Percentiles rank a stretch among this genome's conserved stretches.
phyloP scores from a whole-genome alignment of 2,797 vertebrate species.

The Dromococcyx pavoninus region DNA sequence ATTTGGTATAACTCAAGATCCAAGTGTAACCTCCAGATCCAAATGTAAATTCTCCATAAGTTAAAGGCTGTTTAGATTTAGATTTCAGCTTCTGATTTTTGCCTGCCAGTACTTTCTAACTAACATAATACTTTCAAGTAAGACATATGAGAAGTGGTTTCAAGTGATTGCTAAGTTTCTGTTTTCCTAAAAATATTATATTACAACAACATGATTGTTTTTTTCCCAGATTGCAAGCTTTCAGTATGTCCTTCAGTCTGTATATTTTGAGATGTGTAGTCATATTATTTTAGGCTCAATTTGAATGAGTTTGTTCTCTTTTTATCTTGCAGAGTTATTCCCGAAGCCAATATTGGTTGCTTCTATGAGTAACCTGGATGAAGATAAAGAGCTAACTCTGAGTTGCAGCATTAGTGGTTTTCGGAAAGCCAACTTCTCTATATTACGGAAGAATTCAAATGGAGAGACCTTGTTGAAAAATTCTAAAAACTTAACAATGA shows the following conservation, averaged over 20 bases:
- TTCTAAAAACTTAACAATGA: slow-evolving; percentile 18
- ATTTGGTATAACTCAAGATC: background rate
- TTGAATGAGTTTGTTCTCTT: background rate
- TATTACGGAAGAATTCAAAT: slow-evolving; percentile 27
- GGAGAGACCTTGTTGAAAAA: background rate
- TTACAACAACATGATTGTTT: background rate
- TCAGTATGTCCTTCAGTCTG: background rate
- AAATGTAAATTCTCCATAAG: background rate
- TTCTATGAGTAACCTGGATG: slow-evolving; percentile 56
- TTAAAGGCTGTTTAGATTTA: background rate
- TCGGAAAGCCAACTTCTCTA: slow-evolving; percentile 50
- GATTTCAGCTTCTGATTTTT: background rate
- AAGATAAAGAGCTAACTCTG: slow-evolving; percentile 55
- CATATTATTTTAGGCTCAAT: background rate
- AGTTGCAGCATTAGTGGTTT: slow-evolving; percentile 54
- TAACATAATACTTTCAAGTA: background rate
- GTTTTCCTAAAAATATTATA: background rate
- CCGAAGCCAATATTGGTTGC: slow-evolving; percentile 64
- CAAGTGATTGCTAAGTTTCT: background rate
- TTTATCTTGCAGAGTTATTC: slow-evolving; percentile 76
- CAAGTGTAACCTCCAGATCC: background rate
- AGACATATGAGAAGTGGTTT: background rate
- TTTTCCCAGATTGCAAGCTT: background rate
- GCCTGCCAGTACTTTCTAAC: background rate
- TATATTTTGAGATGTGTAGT: background rate